Conservation (phyloP, 23 tunicate genomes). For the Styela plicata region DNA sequence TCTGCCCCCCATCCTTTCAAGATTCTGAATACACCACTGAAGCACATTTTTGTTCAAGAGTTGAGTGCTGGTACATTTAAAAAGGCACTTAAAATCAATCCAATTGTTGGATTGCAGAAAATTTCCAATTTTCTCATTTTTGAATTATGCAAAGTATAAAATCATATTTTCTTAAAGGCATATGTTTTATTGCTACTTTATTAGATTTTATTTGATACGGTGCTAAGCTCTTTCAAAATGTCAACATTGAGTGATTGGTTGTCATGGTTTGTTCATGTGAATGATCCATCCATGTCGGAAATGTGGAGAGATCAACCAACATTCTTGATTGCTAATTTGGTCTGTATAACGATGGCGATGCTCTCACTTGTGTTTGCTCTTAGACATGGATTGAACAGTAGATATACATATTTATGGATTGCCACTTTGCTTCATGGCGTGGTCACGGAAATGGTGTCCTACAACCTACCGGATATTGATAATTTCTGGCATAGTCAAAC, state of each 20-base stretch:
- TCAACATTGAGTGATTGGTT: conserved; percentile 42
- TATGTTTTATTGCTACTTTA: no score
- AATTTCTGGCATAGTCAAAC: conserved; percentile 93
- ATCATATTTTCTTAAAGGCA: no score
- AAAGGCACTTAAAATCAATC: no score
- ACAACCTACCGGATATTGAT: conserved; percentile 77
- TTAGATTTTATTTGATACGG: no score
- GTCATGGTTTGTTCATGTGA: conserved; percentile 78
- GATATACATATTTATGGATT: conserved; percentile 86
- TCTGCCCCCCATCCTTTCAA: no score
- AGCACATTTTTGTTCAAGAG: no score
- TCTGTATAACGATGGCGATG: conserved; percentile 56
- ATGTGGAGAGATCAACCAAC: conserved; percentile 78
- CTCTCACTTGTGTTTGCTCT: conserved; percentile 71
- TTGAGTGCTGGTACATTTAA: no score
- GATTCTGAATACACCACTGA: no score
- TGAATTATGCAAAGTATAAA: no score
- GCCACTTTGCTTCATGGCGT: conserved; percentile 85
- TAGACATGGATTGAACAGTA: conserved; percentile 66
- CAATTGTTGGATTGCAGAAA: no score
- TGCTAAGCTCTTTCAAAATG: not conserved
- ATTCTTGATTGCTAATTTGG: conserved; percentile 52
- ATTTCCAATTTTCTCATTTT: no score
- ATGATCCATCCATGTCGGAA: conserved; percentile 61
- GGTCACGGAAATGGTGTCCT: conserved; percentile 65